Evolutionary conservation across 2,888 invertebrate species (phyloP).

Genomic region (Spilosoma lubricipeda): DNA sequence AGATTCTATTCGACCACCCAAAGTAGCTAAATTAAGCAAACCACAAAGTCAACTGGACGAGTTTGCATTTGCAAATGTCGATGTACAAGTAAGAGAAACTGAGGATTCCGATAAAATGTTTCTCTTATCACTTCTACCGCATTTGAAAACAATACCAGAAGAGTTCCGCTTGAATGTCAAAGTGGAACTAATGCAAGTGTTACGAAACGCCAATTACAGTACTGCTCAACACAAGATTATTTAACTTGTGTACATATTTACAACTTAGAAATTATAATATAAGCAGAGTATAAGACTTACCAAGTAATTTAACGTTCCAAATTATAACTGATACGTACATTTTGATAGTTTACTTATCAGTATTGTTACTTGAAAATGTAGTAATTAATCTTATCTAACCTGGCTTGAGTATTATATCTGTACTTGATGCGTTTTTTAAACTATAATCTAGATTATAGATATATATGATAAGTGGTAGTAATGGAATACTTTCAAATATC

Average conservation of each 20-base stretch:
- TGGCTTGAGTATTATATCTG: not conserved
- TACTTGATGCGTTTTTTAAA: not conserved
- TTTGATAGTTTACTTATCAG: not conserved
- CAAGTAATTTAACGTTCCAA: constrained; percentile 41
- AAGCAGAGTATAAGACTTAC: constrained; percentile 31
- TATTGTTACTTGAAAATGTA: not conserved
- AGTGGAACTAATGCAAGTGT: constrained; percentile 80
- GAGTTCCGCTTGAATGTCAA: constrained; percentile 73
- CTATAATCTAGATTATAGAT: not conserved
- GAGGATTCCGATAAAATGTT: constrained; percentile 79
- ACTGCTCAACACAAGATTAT: constrained; percentile 60
- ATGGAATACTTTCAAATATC: not conserved
- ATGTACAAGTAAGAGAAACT: constrained; percentile 59
- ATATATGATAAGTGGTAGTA: not conserved
- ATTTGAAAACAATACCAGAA: constrained; percentile 77
- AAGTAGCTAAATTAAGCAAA: constrained; percentile 49
- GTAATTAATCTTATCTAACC: not conserved
- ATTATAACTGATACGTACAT: constrained; percentile 2
- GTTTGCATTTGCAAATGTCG: constrained; percentile 78
- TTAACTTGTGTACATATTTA: constrained; percentile 29
- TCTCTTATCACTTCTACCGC: constrained; percentile 75
- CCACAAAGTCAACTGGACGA: constrained; percentile 54
- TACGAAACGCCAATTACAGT: constrained; percentile 71
- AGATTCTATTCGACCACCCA: constrained; percentile 41
- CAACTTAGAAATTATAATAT: not conserved